Evolutionary conservation across 1,140 invertebrate species (phyloP).

Genomic region (Drosophila tsacasi): DNA sequence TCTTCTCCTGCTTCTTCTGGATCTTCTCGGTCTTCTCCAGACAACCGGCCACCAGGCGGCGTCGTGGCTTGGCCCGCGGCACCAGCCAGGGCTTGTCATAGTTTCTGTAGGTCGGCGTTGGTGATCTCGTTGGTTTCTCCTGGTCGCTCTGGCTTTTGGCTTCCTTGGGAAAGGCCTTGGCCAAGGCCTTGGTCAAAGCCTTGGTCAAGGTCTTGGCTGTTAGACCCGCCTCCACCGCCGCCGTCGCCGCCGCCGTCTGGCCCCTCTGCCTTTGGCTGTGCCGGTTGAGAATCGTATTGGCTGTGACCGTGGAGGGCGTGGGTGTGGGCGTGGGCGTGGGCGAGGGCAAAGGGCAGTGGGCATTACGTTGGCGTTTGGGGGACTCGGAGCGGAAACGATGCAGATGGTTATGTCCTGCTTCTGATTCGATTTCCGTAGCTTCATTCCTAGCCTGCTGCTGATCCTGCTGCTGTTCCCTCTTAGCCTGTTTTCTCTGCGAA

Average conservation of each 20-base stretch:
- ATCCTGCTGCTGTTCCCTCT: too few species aligned
- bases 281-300: neutral
- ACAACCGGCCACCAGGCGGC: neutral
- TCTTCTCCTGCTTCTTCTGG: neutral
- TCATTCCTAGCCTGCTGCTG: too few species aligned
- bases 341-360: too few species aligned
- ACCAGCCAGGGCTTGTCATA: slow-evolving; percentile 42
- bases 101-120: neutral
- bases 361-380: too few species aligned
- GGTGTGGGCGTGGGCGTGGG: too few species aligned
- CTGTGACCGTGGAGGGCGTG: neutral
- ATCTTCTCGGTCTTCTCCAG: neutral
- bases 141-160: neutral
- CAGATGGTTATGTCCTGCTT: too few species aligned
- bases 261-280: neutral
- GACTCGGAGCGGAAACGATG: too few species aligned
- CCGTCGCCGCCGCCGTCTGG: too few species aligned
- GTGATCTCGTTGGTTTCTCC: neutral
- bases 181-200: neutral
- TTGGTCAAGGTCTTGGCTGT: neutral
- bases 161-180: neutral
- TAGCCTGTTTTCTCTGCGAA: too few species aligned
- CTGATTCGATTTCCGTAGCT: too few species aligned
- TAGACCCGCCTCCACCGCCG: too few species aligned
- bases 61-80: neutral